Evolutionary conservation across 2,797 vertebrate genomes (phyloP).

Genomic region (Anguilla marmorata): DNA sequence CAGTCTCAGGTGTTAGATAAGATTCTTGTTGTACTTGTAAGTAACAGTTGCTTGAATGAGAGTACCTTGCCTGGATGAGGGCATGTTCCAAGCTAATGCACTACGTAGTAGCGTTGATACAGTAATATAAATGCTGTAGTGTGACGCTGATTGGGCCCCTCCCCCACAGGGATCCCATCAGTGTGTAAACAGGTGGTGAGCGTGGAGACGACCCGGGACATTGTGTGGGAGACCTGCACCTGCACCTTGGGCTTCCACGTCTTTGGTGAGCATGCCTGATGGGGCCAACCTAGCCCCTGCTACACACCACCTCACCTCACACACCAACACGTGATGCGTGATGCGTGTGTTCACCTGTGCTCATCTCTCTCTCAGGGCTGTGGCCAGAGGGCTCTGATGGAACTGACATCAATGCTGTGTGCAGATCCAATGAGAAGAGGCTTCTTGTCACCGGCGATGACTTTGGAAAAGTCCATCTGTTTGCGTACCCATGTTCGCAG

Average conservation of each 20-base stretch:
- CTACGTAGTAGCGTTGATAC: background rate
- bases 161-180: slow-evolving; percentile 86
- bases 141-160: background rate
- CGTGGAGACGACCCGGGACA: slow-evolving; percentile 91
- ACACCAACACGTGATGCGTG: background rate
- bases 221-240: slow-evolving; percentile 88
- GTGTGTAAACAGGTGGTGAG: slow-evolving; percentile 97
- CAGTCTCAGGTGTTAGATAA: background rate
- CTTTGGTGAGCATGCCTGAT: slow-evolving; percentile 78
- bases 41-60: background rate
- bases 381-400: slow-evolving; percentile 98
- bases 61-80: background rate
- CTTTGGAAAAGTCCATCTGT: slow-evolving; percentile 97
- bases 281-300: too few species aligned
- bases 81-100: background rate
- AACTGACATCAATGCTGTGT: slow-evolving; percentile 93
- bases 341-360: background rate
- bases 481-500: slow-evolving; percentile 92
- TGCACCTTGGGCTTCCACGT: slow-evolving; percentile 94
- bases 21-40: background rate
- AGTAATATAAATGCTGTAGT: background rate
- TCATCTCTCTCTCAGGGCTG: slow-evolving; percentile 73
- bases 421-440: slow-evolving; percentile 80
- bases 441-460: slow-evolving; percentile 94
- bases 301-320: background rate